Evolutionary conservation across 2,797 vertebrate genomes (phyloP), one percentile per base, ranked within the genome.

Genomic region (Chromobotia macracanthus): DNA sequence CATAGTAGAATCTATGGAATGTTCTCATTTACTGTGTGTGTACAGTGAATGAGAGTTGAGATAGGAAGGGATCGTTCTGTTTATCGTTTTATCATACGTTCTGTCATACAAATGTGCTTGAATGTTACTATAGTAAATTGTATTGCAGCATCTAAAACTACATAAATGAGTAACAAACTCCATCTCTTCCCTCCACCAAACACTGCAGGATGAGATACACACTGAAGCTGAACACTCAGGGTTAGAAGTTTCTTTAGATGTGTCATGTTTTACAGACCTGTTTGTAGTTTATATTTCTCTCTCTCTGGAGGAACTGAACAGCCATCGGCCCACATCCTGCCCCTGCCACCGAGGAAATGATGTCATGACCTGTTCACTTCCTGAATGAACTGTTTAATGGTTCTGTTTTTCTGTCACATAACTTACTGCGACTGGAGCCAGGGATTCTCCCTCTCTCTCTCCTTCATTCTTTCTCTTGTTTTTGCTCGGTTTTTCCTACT

Each of bases 351-450:
- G 46, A 90, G 93, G 92, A 93, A 93, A 88, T 93, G 75, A 93
- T 93, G 92, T 92, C 92, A 91, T 86, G 91, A 93, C 92, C 91
- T 86, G 83, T 78, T 89, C 83, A 88, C 90, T 92, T 93, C 93
- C 93, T 94, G 91, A 93, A 93, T 94, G 82, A 91, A 92, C 91
- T 93, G 86, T 90, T 90, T 89, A 86, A 88, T 86, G 85, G 84
- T 82, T 79, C 82, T 81, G 84, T 79, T 79, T 78, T 84, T 84
- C 72, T 78, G 80, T 67, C 80, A 71, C 46, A 72, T 50, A 77
- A 60, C 2, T 4, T 28, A 28, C 28, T 56, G 76, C 81, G 56
- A 53, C 79, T 50, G 38, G 11, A 67, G 72, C 76, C 55, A 68
- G 69, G 51, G 18, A 25, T 6, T 41, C 46, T 35, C 55, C 50